Conservation (phyloP, 2,888 invertebrate genomes). For the Mythimna lalbum region DNA sequence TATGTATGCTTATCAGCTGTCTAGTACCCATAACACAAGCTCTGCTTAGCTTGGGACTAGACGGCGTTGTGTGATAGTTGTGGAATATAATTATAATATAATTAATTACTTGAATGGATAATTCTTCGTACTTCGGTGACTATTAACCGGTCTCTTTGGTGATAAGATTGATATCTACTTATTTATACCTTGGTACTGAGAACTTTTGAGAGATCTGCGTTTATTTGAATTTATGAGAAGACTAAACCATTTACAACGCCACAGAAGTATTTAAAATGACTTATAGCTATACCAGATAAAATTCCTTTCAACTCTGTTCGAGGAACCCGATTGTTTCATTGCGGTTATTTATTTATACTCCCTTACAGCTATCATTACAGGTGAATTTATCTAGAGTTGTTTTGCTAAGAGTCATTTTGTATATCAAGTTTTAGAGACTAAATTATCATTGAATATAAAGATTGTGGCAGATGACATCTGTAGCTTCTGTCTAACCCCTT, state of each 20-base stretch:
- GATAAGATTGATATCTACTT: background rate
- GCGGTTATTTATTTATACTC: too few species aligned
- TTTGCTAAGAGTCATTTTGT: background rate
- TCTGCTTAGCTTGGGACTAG: too few species aligned
- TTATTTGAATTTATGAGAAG: conserved; percentile 13
- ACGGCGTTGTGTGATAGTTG: too few species aligned
- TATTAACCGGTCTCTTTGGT: background rate
- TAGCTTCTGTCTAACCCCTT: background rate
- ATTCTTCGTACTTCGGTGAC: background rate
- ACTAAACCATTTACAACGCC: background rate
- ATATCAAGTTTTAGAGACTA: background rate
- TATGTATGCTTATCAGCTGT: too few species aligned
- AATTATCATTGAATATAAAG: too few species aligned
- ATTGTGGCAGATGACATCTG: background rate
- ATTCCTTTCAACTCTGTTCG: conserved; percentile 1
- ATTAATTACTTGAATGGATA: too few species aligned
- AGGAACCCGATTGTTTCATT: background rate
- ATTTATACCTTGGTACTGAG: background rate
- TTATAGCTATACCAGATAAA: conserved; percentile 1
- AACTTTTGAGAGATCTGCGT: background rate
- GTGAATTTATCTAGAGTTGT: too few species aligned
- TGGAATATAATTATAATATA: too few species aligned
- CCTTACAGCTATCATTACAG: too few species aligned
- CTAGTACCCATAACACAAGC: too few species aligned
- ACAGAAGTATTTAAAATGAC: background rate